Conservation (phyloP, 1,140 invertebrate species). For the Drosophila equinoxialis region DNA sequence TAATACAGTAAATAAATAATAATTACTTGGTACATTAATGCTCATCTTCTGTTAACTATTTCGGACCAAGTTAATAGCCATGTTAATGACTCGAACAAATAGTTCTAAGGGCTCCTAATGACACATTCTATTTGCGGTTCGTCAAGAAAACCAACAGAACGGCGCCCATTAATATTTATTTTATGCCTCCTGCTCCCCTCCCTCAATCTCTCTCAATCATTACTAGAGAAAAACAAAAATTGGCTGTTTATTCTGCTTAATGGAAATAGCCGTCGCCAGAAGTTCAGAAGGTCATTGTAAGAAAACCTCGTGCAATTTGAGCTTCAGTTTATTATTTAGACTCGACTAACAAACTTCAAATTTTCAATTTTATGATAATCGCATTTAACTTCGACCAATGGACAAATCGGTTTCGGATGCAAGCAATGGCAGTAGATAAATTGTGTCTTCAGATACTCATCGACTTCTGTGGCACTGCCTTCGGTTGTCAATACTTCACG, state of each 20-base stretch:
- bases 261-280: neutral
- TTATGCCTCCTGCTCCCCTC: neutral
- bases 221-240: slow-evolving; percentile 1
- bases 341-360: slow-evolving; percentile 50
- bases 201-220: neutral
- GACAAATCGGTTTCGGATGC: slow-evolving; percentile 38
- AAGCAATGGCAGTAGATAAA: slow-evolving; percentile 66
- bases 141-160: slow-evolving; percentile 16
- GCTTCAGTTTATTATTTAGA: slow-evolving; percentile 16
- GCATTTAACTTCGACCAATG: slow-evolving; percentile 55
- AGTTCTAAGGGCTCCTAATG: slow-evolving; percentile 22
- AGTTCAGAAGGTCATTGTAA: slow-evolving; percentile 9
- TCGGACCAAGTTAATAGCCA: slow-evolving; percentile 28
- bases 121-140: slow-evolving; percentile 10
- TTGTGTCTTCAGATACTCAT: slow-evolving; percentile 39
- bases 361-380: slow-evolving; percentile 36
- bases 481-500: slow-evolving; percentile 50
- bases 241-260: slow-evolving; percentile 7
- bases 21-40: slow-evolving; percentile 10
- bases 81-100: slow-evolving; percentile 36
- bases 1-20: slow-evolving; percentile 7
- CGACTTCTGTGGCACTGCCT: slow-evolving; percentile 45
- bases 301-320: neutral
- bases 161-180: slow-evolving; percentile 20
- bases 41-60: slow-evolving; percentile 28